Base-by-base conservation (phyloP, 53 echinoderm and acorn worm genomes). In the Holothuria leucospilota region DNA sequence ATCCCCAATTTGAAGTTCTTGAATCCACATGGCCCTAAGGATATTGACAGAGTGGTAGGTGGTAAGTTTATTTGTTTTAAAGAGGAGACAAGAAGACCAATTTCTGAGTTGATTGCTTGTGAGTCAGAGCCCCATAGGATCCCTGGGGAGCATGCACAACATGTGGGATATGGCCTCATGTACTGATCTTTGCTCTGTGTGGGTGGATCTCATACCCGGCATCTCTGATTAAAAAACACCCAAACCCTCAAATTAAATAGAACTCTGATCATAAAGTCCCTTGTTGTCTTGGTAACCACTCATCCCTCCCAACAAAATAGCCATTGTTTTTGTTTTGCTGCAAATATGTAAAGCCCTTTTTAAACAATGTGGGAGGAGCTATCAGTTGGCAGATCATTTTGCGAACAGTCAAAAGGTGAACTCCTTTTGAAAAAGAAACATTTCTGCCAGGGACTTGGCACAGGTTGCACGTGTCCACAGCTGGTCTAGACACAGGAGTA, bases 131-230 rank as follows among this genome's bases (percentile, higher is more conserved):
- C 56, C 56, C 56, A 0, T 56, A 16, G 16, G 56, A 75, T 75
- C 75, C 75, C 51, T 20, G 75, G 75, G 75, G 75, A 75, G 75
- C 0, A 52, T 52, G 49, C 75, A 49, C 75, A 75, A 75, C 75
- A 75, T 75, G 75, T 75, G 75, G 75, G 75, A 49, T 75, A 75
- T 75, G 75, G 75, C 75, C 75, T 75, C 49, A 75, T 75, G 75
- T 75, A 75, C 75, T 75, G 75, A 75, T 75, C 75, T 75, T 75
- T 75, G 75, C 75, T 75, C 75, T 75, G 75, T 52, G 75, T 75
- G 75, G 75, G 75, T 49, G 75, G 75, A 75, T 51, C 39, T 75
- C 75, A 75, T 51, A 75, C 75, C 39, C 51, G 28, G 16, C 75
- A 75, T 75, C 53, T 51, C 75, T 75, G 75, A 75, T 75, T 75